Conservation (phyloP, 2,797 vertebrate genomes). For the Sebastes hubbsi region DNA sequence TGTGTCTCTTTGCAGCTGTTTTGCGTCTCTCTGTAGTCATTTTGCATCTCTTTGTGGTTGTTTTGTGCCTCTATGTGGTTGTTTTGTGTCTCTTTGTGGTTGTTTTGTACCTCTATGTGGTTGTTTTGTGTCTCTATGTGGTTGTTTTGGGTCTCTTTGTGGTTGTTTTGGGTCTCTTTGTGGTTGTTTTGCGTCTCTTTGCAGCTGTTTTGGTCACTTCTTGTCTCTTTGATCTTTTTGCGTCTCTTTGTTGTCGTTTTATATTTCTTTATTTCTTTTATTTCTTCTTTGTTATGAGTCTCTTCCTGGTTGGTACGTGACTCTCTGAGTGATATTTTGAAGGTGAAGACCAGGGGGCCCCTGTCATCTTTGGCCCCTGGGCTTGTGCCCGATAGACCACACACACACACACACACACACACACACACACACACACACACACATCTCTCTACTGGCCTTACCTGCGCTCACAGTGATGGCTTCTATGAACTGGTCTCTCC, state of each 20-base stretch:
- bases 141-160: no score
- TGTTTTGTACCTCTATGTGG: rapidly evolving
- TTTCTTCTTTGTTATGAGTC: no score
- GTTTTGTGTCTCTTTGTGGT: rapidly evolving
- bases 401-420: not conserved
- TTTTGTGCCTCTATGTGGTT: rapidly evolving
- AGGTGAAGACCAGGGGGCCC: not conserved
- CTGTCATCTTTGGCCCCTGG: no score
- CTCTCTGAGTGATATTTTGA: not conserved
- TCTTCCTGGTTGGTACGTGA: not conserved
- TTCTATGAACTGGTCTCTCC: conserved; percentile 99
- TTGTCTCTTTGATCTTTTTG: no score
- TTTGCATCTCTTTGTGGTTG: rapidly evolving
- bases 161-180: no score
- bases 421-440: not conserved
- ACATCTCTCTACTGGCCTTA: conserved; percentile 72
- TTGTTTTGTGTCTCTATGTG: no score
- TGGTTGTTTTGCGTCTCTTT: no score
- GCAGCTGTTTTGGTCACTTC: no score
- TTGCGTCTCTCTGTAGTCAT: no score
- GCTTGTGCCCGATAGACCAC: not conserved
- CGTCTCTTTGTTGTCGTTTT: no score
- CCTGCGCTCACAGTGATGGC: conserved; percentile 98
- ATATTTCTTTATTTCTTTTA: no score
- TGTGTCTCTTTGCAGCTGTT: rapidly evolving